These are phyloP conservation scores for Epiblema foenella DNA, from an alignment of 2,888 invertebrate species.

Conservation along the genomic window DNA sequence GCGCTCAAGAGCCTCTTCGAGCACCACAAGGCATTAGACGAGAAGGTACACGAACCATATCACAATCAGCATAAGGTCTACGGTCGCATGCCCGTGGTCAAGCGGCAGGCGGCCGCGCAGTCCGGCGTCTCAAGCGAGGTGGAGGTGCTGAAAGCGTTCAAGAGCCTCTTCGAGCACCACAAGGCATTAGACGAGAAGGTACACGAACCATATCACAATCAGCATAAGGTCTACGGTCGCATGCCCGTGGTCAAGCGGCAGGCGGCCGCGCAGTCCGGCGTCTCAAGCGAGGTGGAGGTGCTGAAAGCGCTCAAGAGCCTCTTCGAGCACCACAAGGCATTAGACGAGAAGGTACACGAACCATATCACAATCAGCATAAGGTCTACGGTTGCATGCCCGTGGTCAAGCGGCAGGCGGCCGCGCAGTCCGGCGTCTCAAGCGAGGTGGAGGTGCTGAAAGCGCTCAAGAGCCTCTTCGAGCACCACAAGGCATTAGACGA, in stretches of 20 bases:
- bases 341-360: constrained; percentile 92
- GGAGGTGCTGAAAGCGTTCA: constrained; percentile 99
- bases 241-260: constrained; percentile 99
- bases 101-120: constrained; percentile 98
- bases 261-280: constrained; percentile 98
- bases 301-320: constrained; percentile 99
- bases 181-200: constrained; percentile 98
- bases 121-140: constrained; percentile 99
- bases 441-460: constrained; percentile 99
- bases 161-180: constrained; percentile 99
- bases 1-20: constrained; percentile 99
- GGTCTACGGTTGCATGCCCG: constrained; percentile 92
- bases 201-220: neutral
- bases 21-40: constrained; percentile 99
- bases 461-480: constrained; percentile 99
- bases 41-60: constrained; percentile 79
- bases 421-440: constrained; percentile 99
- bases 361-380: neutral
- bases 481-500: constrained; percentile 99
- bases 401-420: constrained; percentile 99
- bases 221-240: constrained; percentile 69
- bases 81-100: constrained; percentile 98
- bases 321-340: constrained; percentile 99
- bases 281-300: constrained; percentile 99
- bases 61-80: neutral